These are phyloP conservation scores for Bagarius yarrelli DNA, from an alignment of 2,113 vertebrate genomes.

Conservation along the genomic window DNA sequence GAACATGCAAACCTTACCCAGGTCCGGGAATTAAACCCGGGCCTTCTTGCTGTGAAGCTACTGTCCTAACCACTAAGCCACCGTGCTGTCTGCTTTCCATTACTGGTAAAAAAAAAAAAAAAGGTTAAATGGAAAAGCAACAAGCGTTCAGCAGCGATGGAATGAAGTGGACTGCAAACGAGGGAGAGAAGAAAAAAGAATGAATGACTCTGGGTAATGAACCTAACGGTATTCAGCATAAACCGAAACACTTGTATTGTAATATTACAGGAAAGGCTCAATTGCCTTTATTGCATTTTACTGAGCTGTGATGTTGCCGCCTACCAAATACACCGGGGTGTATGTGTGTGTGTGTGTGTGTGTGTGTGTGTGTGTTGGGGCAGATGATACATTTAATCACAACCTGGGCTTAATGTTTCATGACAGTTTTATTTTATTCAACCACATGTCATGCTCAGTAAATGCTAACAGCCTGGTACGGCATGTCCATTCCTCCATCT, in stretches of 20 bases:
- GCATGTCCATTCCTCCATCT: neutral
- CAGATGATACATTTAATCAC: constrained; percentile 8
- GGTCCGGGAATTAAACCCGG: no score
- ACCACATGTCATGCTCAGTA: neutral
- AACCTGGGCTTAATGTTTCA: constrained; percentile 19
- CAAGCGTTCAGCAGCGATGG: constrained; percentile 32
- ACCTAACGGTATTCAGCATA: constrained; percentile 8
- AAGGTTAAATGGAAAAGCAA: constrained; percentile 41
- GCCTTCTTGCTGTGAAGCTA: no score
- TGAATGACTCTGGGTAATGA: constrained; percentile 15
- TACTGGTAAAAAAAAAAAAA: no score
- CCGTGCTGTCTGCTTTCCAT: no score
- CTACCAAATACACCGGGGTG: neutral
- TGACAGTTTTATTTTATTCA: neutral
- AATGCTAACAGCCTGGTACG: neutral
- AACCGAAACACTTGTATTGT: neutral
- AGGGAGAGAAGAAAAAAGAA: neutral
- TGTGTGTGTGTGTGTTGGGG: no score
- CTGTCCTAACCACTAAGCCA: no score
- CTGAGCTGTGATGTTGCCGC: neutral
- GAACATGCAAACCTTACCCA: no score
- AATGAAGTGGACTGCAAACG: neutral
- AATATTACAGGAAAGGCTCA: constrained; percentile 2
- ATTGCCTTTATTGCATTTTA: neutral
- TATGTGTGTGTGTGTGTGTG: no score